Conservation (phyloP, 2,113 vertebrate genomes). For the Ochotona princeps region DNA sequence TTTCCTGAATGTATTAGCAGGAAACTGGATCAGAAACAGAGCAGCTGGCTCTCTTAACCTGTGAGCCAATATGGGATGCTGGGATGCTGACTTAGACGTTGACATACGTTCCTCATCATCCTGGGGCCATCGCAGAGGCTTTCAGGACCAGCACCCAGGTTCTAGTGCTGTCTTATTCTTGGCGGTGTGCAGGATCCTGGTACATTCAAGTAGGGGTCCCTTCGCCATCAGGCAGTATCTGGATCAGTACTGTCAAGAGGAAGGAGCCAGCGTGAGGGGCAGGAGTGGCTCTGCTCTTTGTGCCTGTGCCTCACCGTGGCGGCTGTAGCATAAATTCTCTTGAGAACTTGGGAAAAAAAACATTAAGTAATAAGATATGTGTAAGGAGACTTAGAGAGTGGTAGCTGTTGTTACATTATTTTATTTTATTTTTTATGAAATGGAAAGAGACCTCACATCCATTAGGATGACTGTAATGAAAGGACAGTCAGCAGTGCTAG, state of each 20-base stretch:
- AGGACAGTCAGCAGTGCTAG: not conserved
- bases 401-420: not conserved
- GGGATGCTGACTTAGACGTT: too few relatives aligned
- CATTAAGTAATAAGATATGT: too few relatives aligned
- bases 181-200: not conserved
- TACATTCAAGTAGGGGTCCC: not conserved
- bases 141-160: not conserved
- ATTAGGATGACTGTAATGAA: not conserved
- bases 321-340: not conserved
- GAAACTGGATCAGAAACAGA: too few relatives aligned
- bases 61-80: too few relatives aligned
- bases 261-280: not conserved
- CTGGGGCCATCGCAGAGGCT: not conserved
- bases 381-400: not conserved
- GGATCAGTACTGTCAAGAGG: not conserved
- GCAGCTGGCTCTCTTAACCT: too few relatives aligned
- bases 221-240: not conserved
- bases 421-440: not conserved
- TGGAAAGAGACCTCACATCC: not conserved
- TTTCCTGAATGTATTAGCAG: too few relatives aligned
- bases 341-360: too few relatives aligned
- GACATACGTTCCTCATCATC: too few relatives aligned
- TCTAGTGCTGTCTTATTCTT: not conserved
- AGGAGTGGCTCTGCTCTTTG: not conserved
- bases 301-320: not conserved